Conservation (phyloP, 2,888 invertebrate species). For the Drosophila picticornis region DNA sequence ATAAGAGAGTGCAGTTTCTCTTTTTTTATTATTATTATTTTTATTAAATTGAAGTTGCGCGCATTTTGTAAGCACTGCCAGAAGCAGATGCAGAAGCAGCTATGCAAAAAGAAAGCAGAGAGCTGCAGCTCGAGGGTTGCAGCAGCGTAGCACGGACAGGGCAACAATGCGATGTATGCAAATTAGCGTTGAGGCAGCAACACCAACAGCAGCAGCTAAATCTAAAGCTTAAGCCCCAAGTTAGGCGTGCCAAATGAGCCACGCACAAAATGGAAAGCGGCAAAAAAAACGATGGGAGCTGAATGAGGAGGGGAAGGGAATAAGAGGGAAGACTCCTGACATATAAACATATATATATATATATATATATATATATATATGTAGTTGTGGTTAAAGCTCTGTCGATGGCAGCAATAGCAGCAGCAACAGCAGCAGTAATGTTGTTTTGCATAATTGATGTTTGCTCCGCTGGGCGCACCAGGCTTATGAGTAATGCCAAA, state of each 20-base stretch:
- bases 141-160: slow-evolving; percentile 3
- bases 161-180: slow-evolving; percentile 43
- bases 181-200: slow-evolving; percentile 38
- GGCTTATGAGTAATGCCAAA: slow-evolving; percentile 40
- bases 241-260: slow-evolving; percentile 28
- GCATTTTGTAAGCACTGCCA: slow-evolving; percentile 62
- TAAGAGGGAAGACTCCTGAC: background rate
- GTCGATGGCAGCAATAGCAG: background rate
- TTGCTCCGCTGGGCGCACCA: slow-evolving; percentile 13
- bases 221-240: slow-evolving; percentile 11
- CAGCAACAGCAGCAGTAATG: slow-evolving; percentile 18
- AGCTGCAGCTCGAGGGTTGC: background rate
- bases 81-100: slow-evolving; percentile 24
- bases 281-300: background rate
- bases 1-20: slow-evolving; percentile 69
- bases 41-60: slow-evolving; percentile 75
- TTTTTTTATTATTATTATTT: slow-evolving; percentile 17
- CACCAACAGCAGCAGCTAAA: slow-evolving; percentile 4
- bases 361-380: background rate
- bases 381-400: slow-evolving; percentile 2
- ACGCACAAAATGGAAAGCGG: background rate
- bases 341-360: background rate
- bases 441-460: slow-evolving; percentile 53
- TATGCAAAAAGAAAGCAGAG: slow-evolving; percentile 36
- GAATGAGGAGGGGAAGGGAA: background rate